Base-by-base conservation (phyloP, 1,140 invertebrate species). In the Drosophila subobscura region DNA sequence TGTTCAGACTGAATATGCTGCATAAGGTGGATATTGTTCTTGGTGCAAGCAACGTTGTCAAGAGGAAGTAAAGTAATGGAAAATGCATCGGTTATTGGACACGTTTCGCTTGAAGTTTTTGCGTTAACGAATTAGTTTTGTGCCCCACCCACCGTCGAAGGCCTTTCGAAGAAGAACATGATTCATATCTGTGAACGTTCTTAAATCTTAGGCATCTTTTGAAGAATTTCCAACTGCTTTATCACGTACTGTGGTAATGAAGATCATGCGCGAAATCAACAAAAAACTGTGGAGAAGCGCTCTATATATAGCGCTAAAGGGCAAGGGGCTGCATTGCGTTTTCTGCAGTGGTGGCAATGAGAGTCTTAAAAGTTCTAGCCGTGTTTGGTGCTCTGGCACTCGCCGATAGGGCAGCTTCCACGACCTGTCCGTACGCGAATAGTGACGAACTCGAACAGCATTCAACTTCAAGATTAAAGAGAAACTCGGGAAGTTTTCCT, bases 201-300 rank as follows among this genome's bases (percentile, higher is more conserved):
- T 42, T 54, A 49, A 57, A 85, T 80, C 81, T 86, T 67, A 40
- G 29, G 20, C 27, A 85, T 86, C 81, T 63, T 81, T 71, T 27
- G 47, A 65, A 86, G 63, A 80, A 86, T 70, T 77, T 58, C 10
- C 27, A 37, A 41, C 33, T 33, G 14, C 50, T 46, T 60, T 56
- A 56, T 73, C 80, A 85, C 77, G 77, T 72, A 45, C 54, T 33
- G 22, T 33, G 42, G 44, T 20, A 51, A 23, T 45, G 22, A n/a
- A 37, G 66, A 61, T 77, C 80, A 80, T 85, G 80, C 63, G 54
- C 59, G 23, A 60, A 44, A n/a, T 25, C 6, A 40, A 77, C 59
- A 68, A 20, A 10, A 10, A 33, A 3, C 16, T 20, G 41, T 60
- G 29, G 0, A 20, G 16, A 20, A 20, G 5, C 14, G n/a, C 29